Conservation (phyloP, 2,888 invertebrate species). For the Cactoblastis cactorum region DNA sequence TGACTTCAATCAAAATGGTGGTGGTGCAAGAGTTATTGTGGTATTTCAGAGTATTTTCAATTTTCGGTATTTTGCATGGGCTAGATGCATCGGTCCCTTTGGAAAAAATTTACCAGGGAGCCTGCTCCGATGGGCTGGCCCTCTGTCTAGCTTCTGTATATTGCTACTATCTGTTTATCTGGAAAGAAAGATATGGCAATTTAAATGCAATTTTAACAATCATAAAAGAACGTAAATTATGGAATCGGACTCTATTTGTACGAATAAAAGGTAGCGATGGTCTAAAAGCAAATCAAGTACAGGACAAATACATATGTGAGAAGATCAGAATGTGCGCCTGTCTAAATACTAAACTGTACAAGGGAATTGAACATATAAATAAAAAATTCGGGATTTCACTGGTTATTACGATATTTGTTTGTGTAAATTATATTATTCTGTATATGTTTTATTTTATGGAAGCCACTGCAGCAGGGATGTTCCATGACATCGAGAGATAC, state of each 20-base stretch:
- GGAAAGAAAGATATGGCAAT: slow-evolving; percentile 41
- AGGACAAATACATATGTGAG: slow-evolving; percentile 28
- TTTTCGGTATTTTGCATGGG: slow-evolving; percentile 37
- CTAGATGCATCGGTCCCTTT: slow-evolving; percentile 35
- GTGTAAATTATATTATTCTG: slow-evolving; percentile 38
- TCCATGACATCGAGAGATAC: slow-evolving; percentile 44
- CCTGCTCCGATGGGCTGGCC: slow-evolving; percentile 40
- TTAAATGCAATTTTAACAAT: slow-evolving; percentile 44
- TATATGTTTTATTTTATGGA: slow-evolving; percentile 65
- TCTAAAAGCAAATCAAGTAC: slow-evolving; percentile 29
- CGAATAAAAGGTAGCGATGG: neutral
- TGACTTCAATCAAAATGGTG: slow-evolving; percentile 27
- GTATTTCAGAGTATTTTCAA: slow-evolving; percentile 34
- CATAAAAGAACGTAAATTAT: slow-evolving; percentile 27
- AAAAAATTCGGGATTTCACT: slow-evolving; percentile 42
- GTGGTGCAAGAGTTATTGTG: slow-evolving; percentile 33
- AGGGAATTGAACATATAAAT: slow-evolving; percentile 33
- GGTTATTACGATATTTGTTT: slow-evolving; percentile 37
- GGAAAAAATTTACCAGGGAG: slow-evolving; percentile 46
- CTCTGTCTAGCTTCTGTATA: slow-evolving; percentile 40
- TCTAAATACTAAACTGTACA: slow-evolving; percentile 43
- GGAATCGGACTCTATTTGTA: neutral
- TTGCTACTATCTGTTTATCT: slow-evolving; percentile 35
- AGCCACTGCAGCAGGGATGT: slow-evolving; percentile 54
- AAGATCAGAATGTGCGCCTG: slow-evolving; percentile 2